Base-by-base conservation (phyloP, 1,140 invertebrate genomes). In the Dreissena polymorpha region DNA sequence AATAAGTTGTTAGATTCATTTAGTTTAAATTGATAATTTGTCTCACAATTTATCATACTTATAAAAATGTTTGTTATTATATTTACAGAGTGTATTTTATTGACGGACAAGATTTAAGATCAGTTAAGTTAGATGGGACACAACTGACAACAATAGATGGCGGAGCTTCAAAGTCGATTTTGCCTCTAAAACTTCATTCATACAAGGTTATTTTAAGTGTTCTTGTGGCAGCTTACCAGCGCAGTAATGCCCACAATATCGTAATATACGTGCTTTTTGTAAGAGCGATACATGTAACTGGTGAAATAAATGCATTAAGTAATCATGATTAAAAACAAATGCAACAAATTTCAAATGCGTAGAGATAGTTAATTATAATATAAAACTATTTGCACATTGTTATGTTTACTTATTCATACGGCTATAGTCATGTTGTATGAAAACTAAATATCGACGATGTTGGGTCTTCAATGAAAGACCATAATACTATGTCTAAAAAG, bases 81-180 rank as follows among this genome's bases (percentile, higher is more conserved):
- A 49, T 67, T 67, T 69, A 21, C 67, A 73, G 71, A n/a, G 2
- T 73, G 21, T 73, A 73, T 27, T 73, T 73, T 23, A 73, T 73
- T 60, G 71, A 73, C 60, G 53, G 14, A 16, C 0, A 27, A 0
- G 6, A 25, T 0, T 51, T 57, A 1, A 73, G 55, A 27, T 25
- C 21, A 21, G 55, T 51, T 55, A n/a, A 57, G 25, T 14, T 57
- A 7, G 25, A 73, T 12, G 71, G 71, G 25, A 57, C 49, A 57
- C 1, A 57, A 23, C 10, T 73, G 18, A 60, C 53, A 7, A 23
- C 71, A 73, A 18, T 73, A 12, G 16, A 21, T 3, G 18, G 51
- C 2, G 18, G 6, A 14, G 23, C 14, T 13, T 0, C 51, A 7
- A 16, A 39, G 3, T 39, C 51, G 10, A 23, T 53, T 18, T 60